phyloP scores from a whole-genome alignment of 2,797 vertebrate genomes.

The Anableps anableps region DNA sequence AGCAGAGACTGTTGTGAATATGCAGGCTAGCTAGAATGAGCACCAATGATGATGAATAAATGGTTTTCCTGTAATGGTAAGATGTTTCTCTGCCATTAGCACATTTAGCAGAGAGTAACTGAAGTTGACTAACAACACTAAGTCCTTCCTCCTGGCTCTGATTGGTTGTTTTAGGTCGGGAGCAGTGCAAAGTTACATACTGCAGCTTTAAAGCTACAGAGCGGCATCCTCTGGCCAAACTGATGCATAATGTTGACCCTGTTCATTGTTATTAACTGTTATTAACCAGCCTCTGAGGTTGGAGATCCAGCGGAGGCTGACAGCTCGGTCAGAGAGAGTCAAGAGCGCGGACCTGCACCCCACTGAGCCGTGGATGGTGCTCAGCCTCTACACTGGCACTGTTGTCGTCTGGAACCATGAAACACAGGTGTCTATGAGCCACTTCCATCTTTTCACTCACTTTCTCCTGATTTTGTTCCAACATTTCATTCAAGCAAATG shows the following conservation, averaged over 20 bases:
- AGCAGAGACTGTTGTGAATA: too few species aligned
- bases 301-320: slow-evolving; percentile 96
- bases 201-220: slow-evolving; percentile 1
- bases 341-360: slow-evolving; percentile 98
- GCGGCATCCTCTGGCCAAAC: not conserved
- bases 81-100: too few species aligned
- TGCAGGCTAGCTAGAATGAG: too few species aligned
- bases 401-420: slow-evolving; percentile 99
- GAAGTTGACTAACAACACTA: too few species aligned
- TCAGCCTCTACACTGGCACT: slow-evolving; percentile 96
- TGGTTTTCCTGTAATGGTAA: too few species aligned
- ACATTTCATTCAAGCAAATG: not conserved
- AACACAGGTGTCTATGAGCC: slow-evolving; percentile 85
- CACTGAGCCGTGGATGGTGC: slow-evolving; percentile 97
- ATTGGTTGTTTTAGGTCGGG: too few species aligned
- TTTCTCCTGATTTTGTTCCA: not conserved
- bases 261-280: not conserved
- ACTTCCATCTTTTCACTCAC: not conserved
- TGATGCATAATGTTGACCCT: not conserved
- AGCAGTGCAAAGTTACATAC: too few species aligned
- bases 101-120: too few species aligned
- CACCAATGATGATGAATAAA: too few species aligned
- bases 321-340: slow-evolving; percentile 96
- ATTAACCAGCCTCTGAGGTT: slow-evolving; percentile 91
- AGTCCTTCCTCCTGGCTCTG: too few species aligned